Conservation (phyloP, 1,140 invertebrate genomes). For the Psilanteris sp. region DNA sequence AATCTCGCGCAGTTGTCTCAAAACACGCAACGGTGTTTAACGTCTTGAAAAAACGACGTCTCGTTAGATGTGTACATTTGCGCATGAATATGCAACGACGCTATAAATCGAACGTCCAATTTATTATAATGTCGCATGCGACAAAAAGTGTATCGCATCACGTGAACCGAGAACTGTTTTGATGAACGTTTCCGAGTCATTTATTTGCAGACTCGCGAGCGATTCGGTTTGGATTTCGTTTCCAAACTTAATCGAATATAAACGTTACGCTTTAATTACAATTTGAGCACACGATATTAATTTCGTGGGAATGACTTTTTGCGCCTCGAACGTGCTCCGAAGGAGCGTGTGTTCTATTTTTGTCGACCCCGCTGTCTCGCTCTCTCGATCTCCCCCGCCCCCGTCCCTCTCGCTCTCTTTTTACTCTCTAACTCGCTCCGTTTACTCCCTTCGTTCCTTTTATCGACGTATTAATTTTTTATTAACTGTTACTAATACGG, state of each 20-base stretch:
- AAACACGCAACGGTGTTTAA: slow-evolving; percentile 48
- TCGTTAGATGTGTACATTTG: slow-evolving; percentile 51
- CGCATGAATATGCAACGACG: slow-evolving; percentile 57
- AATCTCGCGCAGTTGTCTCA: slow-evolving; percentile 51
- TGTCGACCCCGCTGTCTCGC: too few species aligned
- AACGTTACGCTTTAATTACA: slow-evolving; percentile 26
- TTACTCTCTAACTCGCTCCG: not conserved
- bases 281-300: too few species aligned
- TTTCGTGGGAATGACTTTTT: too few species aligned
- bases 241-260: slow-evolving; percentile 31
- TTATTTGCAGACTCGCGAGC: slow-evolving; percentile 38
- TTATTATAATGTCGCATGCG: slow-evolving; percentile 25
- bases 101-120: slow-evolving; percentile 52
- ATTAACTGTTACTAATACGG: slow-evolving; percentile 11
- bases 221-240: slow-evolving; percentile 40
- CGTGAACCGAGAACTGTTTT: slow-evolving; percentile 35
- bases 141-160: slow-evolving; percentile 16
- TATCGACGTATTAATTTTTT: slow-evolving; percentile 20
- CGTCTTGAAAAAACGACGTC: slow-evolving; percentile 42
- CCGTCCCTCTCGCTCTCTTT: too few species aligned
- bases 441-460: not conserved
- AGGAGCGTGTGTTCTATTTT: too few species aligned
- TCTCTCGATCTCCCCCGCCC: too few species aligned
- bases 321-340: too few species aligned
- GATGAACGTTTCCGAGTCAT: slow-evolving; percentile 11